Evolutionary conservation across 1,140 invertebrate genomes (phyloP), one percentile per base, ranked within the genome.

Genomic region (Drosophila elegans): DNA sequence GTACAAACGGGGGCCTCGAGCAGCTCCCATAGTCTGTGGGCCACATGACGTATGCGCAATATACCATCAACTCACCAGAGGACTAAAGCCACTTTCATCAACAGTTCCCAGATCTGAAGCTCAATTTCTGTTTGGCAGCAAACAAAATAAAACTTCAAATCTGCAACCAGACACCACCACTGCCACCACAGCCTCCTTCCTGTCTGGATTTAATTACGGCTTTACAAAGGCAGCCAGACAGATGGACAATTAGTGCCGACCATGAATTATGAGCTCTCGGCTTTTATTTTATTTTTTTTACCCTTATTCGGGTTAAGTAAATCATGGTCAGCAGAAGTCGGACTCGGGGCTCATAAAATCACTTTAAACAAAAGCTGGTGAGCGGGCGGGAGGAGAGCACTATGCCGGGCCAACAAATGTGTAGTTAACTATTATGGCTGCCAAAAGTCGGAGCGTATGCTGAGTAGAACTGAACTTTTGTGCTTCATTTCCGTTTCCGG

Each of bases 401-500:
- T 11, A 3, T 36, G 16, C 16, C 16, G 34, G 38, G 38, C 60
- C 51, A 75, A 59, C 73, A 76, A 75, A 76, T 68, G 44, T 68
- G 44, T 76, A 77, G 74, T 76, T 76, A 77, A 76, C 73, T 68
- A 68, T 76, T 71, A 71, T 57, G 67, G 64, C 64, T 41, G 74
- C 52, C 52, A 41, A 41, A 25, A 74, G 60, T 49, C 57, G 48
- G 41, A 57, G 48, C 71, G 49, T 59, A 66, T 67, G 46, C 61
- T 36, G 48, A 66, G 66, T 62, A 51, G 27, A 32, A 34, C 48
- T 56, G 49, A 76, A 76, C 74, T 76, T 76, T 76, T 76, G 74
- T 76, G 74, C 73, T 76, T 77, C 73, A 77, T 77, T 76, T 68
- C 73, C 74, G 73, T 68, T 74, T 60, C 55, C 71, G 64, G 59